Evolutionary conservation across 2,797 vertebrate genomes (phyloP).

Genomic region (Dallia pectoralis): DNA sequence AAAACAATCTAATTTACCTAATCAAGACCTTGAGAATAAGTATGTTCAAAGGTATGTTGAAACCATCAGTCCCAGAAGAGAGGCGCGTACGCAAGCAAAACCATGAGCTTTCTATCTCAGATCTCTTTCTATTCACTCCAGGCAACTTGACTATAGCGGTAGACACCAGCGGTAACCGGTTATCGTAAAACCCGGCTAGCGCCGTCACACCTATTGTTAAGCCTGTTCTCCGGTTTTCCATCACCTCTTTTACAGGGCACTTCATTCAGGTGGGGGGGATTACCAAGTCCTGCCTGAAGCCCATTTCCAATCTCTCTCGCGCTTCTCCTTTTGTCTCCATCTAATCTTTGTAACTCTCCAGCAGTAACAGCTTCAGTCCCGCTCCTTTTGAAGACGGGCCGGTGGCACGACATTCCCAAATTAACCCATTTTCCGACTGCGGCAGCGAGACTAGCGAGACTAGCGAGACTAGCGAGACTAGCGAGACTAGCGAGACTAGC

Average conservation of each 20-base stretch:
- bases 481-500: neutral
- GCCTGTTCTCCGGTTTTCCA: constrained; percentile 1
- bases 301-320: no score
- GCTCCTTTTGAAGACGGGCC: constrained; percentile 19
- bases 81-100: neutral
- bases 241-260: neutral
- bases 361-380: constrained; percentile 4
- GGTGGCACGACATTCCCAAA: constrained; percentile 8
- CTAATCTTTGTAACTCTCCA: neutral
- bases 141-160: neutral
- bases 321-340: neutral
- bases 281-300: neutral
- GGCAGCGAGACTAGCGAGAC: neutral
- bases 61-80: no score
- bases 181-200: neutral
- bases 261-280: neutral
- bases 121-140: neutral
- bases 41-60: no score
- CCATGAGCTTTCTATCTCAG: neutral
- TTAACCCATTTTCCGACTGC: constrained; percentile 3
- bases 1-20: no score
- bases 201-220: neutral
- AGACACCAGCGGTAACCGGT: neutral
- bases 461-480: neutral
- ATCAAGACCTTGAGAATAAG: no score